Base-by-base conservation (phyloP, 2,113 vertebrate genomes). In the Bucco capensis region DNA sequence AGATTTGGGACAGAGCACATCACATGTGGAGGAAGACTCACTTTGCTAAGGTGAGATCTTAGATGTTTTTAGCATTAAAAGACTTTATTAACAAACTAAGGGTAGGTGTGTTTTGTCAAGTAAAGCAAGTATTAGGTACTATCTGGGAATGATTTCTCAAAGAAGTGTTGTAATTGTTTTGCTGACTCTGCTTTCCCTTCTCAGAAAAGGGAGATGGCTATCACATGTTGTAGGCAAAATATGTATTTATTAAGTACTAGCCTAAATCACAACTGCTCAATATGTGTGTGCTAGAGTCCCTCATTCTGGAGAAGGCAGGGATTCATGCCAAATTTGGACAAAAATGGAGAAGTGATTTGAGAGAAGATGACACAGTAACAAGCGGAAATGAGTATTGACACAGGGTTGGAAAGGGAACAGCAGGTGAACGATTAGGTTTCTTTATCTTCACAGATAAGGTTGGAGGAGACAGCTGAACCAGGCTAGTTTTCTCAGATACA, bases 381-480 rank as follows among this genome's bases (percentile, higher is more conserved):
- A 50, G 83, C 6, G 58, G 86, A 93, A 95, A 38, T 73, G 46
- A 19, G 8, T 92, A 66, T 88, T 93, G 93, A 93, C 86, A 80
- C 33, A 90, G 44, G 19, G 61, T 61, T 88, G 1, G 74, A 74
- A 78, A 90, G 80, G 73, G 80, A 93, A 5, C 53, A 67, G 70
- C 44, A 44, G 61, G 71, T 85, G n/a, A 73, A 81, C 1, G 22
- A 79, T 90, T 72, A 86, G 88, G 28, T 71, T 81, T 65, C 80
- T 65, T 94, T 94, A 95, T 94, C 77, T 86, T 53, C 0, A 0
- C 66, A 93, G 88, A 84, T 96, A 93, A 94, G 90, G 70, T 35
- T 82, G 53, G 46, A 69, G 69, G 74, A 82, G 70, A 54, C 54
- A 60, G 62, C 77, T 92, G 73, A 92, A 86, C 37, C 62, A 58